These are phyloP conservation scores for Bombus picipes DNA, from an alignment of 1,140 invertebrate species.

Conservation along the genomic window DNA sequence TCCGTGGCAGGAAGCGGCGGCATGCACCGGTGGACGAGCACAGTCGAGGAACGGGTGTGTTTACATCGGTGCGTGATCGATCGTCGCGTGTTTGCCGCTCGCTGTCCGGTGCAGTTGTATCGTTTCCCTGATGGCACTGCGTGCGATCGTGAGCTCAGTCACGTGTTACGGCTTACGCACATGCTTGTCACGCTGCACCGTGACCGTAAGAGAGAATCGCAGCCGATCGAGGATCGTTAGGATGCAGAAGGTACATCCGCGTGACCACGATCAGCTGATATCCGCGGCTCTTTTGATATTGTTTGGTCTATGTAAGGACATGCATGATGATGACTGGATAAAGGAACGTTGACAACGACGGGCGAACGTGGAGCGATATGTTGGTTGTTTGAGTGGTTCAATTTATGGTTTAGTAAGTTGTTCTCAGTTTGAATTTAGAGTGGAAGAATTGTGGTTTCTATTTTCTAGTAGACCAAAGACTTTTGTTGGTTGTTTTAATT, in stretches of 20 bases:
- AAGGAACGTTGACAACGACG: background rate
- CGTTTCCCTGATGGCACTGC: conserved; percentile 34
- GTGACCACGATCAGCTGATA: conserved; percentile 59
- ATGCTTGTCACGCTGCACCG: conserved; percentile 39
- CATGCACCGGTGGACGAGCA: conserved; percentile 64
- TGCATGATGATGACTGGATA: background rate
- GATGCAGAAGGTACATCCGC: conserved; percentile 37
- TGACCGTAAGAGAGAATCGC: conserved; percentile 38
- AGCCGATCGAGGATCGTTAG: conserved; percentile 35
- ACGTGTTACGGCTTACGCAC: conserved; percentile 62
- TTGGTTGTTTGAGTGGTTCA: background rate
- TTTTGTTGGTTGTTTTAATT: no score
- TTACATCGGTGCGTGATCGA: conserved; percentile 74
- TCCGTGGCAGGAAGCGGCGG: conserved; percentile 59
- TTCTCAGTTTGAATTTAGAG: background rate
- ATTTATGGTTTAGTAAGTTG: background rate
- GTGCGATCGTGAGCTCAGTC: conserved; percentile 54
- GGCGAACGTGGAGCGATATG: background rate
- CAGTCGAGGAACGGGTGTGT: conserved; percentile 69
- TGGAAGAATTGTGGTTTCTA: background rate
- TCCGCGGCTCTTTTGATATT: conserved; percentile 41
- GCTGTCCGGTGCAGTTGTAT: conserved; percentile 35
- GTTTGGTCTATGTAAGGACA: background rate
- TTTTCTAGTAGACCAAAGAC: background rate
- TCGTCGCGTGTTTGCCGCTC: conserved; percentile 64